A percentile compares a stretch with the other conserved stretches of the same genome.
phyloP scores from a whole-genome alignment of 2,888 invertebrate genomes.

The Diarsia brunnea region DNA sequence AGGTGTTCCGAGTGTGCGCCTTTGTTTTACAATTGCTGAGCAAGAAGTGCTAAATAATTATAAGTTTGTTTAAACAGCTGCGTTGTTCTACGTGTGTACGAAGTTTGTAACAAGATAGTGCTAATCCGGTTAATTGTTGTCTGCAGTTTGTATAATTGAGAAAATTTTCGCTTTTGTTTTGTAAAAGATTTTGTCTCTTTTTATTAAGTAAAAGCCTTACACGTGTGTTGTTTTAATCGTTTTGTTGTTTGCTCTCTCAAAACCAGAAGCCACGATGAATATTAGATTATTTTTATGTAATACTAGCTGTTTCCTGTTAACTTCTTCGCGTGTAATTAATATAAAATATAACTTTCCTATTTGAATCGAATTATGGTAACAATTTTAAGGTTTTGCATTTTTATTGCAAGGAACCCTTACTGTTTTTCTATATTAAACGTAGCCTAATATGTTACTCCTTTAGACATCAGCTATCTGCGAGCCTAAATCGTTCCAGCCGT shows the following conservation, averaged over 20 bases:
- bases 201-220: neutral
- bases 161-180: constrained; percentile 46
- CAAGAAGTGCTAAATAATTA: constrained; percentile 65
- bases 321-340: too few species aligned
- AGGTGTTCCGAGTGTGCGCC: constrained; percentile 62
- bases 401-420: too few species aligned
- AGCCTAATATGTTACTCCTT: too few species aligned
- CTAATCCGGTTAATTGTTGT: constrained; percentile 65
- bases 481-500: too few species aligned
- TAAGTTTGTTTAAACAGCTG: constrained; percentile 69
- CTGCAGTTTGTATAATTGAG: constrained; percentile 63
- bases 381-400: too few species aligned
- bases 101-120: constrained; percentile 66
- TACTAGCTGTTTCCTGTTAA: neutral
- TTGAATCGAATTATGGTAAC: too few species aligned
- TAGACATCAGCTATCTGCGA: too few species aligned
- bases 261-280: neutral
- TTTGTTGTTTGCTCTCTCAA: neutral
- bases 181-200: constrained; percentile 17
- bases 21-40: constrained; percentile 66
- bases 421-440: too few species aligned
- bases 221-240: constrained; percentile 20
- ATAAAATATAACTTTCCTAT: too few species aligned
- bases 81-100: constrained; percentile 59
- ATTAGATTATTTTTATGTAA: neutral